Percentiles rank a stretch among this genome's conserved stretches.
These are phyloP conservation scores for Squalus acanthias DNA, from an alignment of 2,797 vertebrate species.

Conservation along the genomic window DNA sequence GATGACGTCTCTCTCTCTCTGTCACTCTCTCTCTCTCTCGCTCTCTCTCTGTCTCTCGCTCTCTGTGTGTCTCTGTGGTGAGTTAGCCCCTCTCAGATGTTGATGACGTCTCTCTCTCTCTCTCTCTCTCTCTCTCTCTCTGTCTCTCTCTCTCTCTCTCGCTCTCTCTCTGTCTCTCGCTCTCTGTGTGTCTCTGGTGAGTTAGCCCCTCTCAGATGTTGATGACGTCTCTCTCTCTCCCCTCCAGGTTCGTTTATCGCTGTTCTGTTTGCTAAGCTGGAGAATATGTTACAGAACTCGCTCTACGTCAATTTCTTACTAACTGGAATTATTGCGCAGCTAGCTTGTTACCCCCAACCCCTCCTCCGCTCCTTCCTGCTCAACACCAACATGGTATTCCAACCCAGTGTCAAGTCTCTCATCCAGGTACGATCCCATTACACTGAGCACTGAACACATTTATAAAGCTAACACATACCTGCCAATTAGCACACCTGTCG, in stretches of 20 bases:
- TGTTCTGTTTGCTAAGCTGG: conserved; percentile 88
- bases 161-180: no score
- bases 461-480: not conserved
- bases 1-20: no score
- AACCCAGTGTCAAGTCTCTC: conserved; percentile 93
- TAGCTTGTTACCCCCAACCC: conserved; percentile 91
- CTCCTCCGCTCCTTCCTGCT: conserved; percentile 96
- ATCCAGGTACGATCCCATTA: conserved; percentile 71
- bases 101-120: not conserved
- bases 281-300: conserved; percentile 95
- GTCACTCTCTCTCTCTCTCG: not conserved
- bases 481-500: not conserved
- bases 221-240: not conserved
- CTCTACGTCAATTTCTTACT: conserved; percentile 94
- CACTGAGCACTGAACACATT: not conserved
- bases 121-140: not conserved
- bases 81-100: not conserved
- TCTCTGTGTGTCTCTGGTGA: no score
- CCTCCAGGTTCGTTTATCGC: conserved; percentile 81
- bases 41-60: not conserved
- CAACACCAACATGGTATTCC: conserved; percentile 99
- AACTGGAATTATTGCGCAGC: conserved; percentile 85
- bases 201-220: not conserved
- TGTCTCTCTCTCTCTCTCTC: not conserved
- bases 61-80: not conserved